Percentiles rank a stretch among this genome's conserved stretches.
These are phyloP conservation scores for Alitta virens DNA, from an alignment of 2,888 invertebrate species.

Conservation along the genomic window DNA sequence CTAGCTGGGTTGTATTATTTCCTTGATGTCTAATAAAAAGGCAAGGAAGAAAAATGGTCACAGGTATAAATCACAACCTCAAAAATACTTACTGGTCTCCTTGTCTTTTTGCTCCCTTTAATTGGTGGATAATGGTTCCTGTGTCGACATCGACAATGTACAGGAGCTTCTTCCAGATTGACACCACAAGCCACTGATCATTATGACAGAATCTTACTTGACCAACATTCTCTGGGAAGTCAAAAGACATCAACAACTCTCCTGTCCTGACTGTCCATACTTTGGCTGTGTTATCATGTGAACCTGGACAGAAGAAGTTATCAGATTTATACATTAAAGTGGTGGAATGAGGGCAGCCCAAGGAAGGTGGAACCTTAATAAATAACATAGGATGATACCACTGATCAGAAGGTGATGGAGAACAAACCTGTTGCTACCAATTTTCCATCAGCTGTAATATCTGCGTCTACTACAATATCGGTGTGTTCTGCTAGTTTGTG, in stretches of 20 bases:
- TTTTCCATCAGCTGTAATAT: constrained; percentile 22
- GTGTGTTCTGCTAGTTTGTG: constrained; percentile 25
- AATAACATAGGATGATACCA: too few relatives aligned
- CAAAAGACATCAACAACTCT: constrained; percentile 17
- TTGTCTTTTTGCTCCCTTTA: neutral
- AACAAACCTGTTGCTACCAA: constrained; percentile 25
- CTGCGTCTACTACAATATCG: constrained; percentile 22
- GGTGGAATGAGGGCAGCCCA: too few relatives aligned
- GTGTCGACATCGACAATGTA: neutral
- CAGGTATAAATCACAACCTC: too few relatives aligned
- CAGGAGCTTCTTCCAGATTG: neutral
- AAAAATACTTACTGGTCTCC: neutral
- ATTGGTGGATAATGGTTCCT: neutral
- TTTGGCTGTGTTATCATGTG: constrained; percentile 37
- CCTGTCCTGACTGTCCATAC: constrained; percentile 22
- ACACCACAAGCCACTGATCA: neutral
- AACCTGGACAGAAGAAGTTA: constrained; percentile 28
- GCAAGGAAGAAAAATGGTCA: too few relatives aligned
- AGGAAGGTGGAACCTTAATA: too few relatives aligned
- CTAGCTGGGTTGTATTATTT: too few relatives aligned
- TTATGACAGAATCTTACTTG: constrained; percentile 9
- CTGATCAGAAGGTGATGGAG: too few relatives aligned
- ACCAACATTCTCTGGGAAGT: constrained; percentile 6
- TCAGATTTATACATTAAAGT: too few relatives aligned
- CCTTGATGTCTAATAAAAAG: too few relatives aligned